A percentile compares a stretch with the other conserved stretches of the same genome.
Evolutionary conservation across 2,113 vertebrate species (phyloP).

Genomic region (Mugil cephalus): DNA sequence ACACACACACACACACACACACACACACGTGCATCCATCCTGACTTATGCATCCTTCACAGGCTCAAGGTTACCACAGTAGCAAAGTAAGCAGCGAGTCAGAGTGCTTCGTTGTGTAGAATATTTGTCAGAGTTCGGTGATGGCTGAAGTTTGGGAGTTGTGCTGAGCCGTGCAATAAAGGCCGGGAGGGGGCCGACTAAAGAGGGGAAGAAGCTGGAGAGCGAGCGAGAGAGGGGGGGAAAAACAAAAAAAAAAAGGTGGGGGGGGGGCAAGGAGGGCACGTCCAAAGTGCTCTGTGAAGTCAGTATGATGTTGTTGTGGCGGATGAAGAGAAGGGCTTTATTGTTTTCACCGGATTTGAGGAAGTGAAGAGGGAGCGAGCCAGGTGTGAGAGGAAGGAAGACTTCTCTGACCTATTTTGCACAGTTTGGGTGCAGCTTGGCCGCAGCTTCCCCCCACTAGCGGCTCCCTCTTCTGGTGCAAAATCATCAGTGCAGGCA

Average conservation of each 20-base stretch:
- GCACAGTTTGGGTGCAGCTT: conserved; percentile 40
- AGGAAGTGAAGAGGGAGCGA: conserved; percentile 31
- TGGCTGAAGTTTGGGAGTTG: conserved; percentile 73
- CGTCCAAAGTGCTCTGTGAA: conserved; percentile 30
- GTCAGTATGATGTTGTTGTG: conserved; percentile 4
- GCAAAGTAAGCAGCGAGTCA: conserved; percentile 69
- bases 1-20: conserved; percentile 3
- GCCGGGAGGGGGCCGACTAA: conserved; percentile 26
- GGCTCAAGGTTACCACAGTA: conserved; percentile 73
- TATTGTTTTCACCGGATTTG: conserved; percentile 40
- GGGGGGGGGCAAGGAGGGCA: background rate
- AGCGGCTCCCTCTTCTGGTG: conserved; percentile 76
- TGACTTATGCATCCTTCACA: conserved; percentile 63
- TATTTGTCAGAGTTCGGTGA: conserved; percentile 76
- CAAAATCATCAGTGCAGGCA: conserved; percentile 16
- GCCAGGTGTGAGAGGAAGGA: conserved; percentile 58
- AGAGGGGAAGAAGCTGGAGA: conserved; percentile 27
- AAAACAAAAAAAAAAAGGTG: no score
- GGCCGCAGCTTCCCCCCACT: conserved; percentile 44
- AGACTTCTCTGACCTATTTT: conserved; percentile 77
- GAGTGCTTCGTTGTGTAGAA: conserved; percentile 70
- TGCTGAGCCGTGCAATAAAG: conserved; percentile 77
- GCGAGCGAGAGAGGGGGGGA: conserved; percentile 15
- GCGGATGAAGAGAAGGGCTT: background rate
- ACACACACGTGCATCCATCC: conserved; percentile 45